Conservation (phyloP, 2,113 vertebrate genomes). For the Hippopotamus amphibius region DNA sequence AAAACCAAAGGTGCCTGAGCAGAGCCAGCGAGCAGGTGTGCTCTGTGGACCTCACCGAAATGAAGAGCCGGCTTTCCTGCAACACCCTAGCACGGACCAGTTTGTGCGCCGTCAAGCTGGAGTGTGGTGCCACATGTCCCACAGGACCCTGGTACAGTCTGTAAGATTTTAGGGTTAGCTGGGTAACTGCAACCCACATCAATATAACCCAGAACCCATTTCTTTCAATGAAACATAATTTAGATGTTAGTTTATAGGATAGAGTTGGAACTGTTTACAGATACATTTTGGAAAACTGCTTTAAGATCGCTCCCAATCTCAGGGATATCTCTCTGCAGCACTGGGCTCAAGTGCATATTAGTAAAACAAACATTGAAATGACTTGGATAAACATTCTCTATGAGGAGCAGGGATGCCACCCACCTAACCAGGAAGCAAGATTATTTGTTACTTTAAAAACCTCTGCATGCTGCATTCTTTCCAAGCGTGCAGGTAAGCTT, state of each 20-base stretch:
- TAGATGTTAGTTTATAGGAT: background rate
- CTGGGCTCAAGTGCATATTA: background rate
- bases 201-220: background rate
- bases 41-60: background rate
- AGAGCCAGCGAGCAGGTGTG: background rate
- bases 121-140: rapidly evolving
- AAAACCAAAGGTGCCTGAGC: no score
- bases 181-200: background rate
- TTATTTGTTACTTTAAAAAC: background rate
- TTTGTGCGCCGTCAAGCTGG: background rate
- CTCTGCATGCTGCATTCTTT: background rate
- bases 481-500: background rate
- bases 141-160: background rate
- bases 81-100: background rate
- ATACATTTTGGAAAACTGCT: background rate
- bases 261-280: background rate
- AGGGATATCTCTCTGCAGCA: background rate
- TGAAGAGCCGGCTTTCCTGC: background rate
- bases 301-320: background rate
- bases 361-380: background rate
- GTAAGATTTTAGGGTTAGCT: background rate
- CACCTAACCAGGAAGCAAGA: background rate
- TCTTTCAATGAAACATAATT: background rate
- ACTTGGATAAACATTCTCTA: background rate
- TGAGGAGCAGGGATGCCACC: background rate